Conservation (phyloP, 2,797 vertebrate genomes). For the Bradypodion pumilum region DNA sequence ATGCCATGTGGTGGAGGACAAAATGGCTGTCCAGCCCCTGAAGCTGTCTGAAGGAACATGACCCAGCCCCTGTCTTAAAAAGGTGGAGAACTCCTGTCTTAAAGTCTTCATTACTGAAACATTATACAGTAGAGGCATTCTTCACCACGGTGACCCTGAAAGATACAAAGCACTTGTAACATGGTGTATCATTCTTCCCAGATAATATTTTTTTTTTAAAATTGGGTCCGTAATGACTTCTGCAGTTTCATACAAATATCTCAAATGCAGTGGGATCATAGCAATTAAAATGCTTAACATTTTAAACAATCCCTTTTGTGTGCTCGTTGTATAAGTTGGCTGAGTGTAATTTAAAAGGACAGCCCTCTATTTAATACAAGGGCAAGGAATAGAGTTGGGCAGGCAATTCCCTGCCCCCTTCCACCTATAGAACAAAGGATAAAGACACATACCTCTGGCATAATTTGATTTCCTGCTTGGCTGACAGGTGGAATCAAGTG, state of each 20-base stretch:
- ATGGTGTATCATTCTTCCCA: conserved; percentile 39
- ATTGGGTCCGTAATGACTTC: conserved; percentile 35
- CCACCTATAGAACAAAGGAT: too few species aligned
- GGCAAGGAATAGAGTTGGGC: not conserved
- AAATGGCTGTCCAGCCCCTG: too few species aligned
- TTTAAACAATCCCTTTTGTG: not conserved
- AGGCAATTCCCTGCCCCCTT: too few species aligned
- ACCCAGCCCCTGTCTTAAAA: too few species aligned
- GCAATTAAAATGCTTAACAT: not conserved
- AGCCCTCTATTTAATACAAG: too few species aligned
- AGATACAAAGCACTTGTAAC: conserved; percentile 53
- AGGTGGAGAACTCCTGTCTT: too few species aligned
- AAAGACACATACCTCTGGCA: too few species aligned
- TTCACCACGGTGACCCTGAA: conserved; percentile 64
- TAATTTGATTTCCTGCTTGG: too few species aligned
- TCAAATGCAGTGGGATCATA: not conserved
- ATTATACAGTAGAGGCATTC: conserved; percentile 28
- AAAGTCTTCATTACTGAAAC: conserved; percentile 23
- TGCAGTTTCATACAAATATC: not conserved
- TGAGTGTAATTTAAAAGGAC: not conserved
- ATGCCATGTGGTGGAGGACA: too few species aligned
- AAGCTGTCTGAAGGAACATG: too few species aligned
- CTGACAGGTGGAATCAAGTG: too few species aligned
- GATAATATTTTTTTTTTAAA: conserved; percentile 49
- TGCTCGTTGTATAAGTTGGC: not conserved